phyloP scores from a whole-genome alignment of 2,888 invertebrate species.

The Imbricaverruca yamaguchii region DNA sequence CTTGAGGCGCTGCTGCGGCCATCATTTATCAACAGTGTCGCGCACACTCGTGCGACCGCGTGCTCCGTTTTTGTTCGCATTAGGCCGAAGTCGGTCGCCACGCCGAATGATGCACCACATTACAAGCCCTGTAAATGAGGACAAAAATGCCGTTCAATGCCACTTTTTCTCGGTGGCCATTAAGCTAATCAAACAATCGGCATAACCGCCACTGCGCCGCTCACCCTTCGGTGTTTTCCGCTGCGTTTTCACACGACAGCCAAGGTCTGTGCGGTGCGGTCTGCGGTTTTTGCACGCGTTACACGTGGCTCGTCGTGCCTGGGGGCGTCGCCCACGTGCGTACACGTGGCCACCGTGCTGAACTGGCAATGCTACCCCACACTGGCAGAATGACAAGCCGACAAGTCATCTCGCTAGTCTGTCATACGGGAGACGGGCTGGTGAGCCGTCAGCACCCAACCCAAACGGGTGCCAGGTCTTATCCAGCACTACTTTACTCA shows the following conservation, averaged over 20 bases:
- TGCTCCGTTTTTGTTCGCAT: background rate
- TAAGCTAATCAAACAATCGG: slow-evolving; percentile 15
- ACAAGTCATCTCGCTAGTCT: too few relatives aligned
- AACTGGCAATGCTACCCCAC: too few relatives aligned
- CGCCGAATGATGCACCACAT: background rate
- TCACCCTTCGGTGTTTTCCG: background rate
- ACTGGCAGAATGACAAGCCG: too few relatives aligned
- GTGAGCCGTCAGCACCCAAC: too few relatives aligned
- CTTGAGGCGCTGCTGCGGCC: background rate
- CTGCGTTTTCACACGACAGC: background rate
- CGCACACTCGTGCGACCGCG: background rate
- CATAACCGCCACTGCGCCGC: background rate
- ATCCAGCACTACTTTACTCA: too few relatives aligned
- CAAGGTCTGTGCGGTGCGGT: background rate
- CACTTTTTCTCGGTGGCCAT: background rate
- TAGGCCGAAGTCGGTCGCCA: background rate
- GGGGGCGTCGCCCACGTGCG: background rate
- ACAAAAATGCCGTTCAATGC: slow-evolving; percentile 6
- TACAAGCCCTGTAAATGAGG: background rate
- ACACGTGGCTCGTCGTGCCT: background rate
- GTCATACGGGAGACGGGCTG: too few relatives aligned
- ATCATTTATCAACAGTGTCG: background rate
- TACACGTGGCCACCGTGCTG: too few relatives aligned
- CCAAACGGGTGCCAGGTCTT: too few relatives aligned
- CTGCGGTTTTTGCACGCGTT: background rate